Evolutionary conservation across 92 coral and sea anemone species (phyloP).

Genomic region (Bergia sp.): DNA sequence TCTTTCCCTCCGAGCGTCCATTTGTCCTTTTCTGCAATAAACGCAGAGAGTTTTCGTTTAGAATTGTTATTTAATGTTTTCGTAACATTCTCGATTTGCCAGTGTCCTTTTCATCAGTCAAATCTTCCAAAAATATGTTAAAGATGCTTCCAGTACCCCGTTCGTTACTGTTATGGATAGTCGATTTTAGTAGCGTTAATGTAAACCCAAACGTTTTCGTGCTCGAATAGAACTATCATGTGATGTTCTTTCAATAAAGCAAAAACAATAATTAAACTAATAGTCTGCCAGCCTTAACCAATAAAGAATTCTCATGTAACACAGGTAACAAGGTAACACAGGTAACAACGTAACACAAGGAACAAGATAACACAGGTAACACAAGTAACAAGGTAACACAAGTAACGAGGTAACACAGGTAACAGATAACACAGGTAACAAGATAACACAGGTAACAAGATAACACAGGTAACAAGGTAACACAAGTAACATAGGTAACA

Average conservation of each 20-base stretch:
- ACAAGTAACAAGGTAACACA: not conserved
- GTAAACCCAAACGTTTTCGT: no score
- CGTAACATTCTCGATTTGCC: no score
- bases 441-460: not conserved
- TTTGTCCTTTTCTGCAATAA: not conserved
- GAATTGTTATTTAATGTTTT: not conserved
- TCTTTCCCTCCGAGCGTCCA: not conserved
- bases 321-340: not conserved
- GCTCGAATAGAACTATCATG: no score
- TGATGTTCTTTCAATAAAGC: no score
- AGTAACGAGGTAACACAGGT: not conserved
- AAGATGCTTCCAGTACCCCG: not conserved
- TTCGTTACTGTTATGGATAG: not conserved
- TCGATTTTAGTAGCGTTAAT: no score
- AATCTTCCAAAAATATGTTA: no score
- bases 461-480: not conserved
- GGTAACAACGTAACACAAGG: not conserved
- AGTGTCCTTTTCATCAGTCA: no score
- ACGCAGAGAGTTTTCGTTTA: not conserved
- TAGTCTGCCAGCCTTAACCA: not conserved
- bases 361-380: not conserved
- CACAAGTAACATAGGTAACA: not conserved
- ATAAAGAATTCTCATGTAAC: not conserved
- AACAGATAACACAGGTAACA: no score
- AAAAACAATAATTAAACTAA: no score